Base-by-base conservation (phyloP, 1,140 invertebrate genomes). In the Harlomillsia oculata region DNA sequence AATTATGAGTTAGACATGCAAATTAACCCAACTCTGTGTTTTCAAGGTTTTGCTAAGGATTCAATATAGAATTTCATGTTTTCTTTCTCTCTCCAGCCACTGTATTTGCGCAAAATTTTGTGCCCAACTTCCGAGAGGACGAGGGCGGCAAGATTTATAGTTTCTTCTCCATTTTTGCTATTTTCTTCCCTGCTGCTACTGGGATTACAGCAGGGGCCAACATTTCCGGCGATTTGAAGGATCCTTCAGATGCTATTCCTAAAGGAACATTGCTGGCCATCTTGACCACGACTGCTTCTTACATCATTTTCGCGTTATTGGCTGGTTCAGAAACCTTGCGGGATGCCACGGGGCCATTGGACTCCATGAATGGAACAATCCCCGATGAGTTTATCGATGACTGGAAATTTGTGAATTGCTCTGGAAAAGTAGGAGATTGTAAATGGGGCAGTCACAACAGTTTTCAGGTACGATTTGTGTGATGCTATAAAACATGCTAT, bases 221-320 rank as follows among this genome's bases (percentile, higher is more conserved):
- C 70, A 97, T 98, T 67, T 95, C 90, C 41, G 94, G 93, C 29
- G 89, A 93, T 74, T 75, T 92, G 25, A 85, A 83, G 89, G 89
- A 97, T 77, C 90, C 93, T 1, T 85, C 85, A 74, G 79, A 76
- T 48, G 84, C 90, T 1, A 94, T 93, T 66, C 89, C 89, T 0
- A 72, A 89, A 72, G 92, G 93, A 56, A 96, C 92, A 0, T 72
- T 96, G 2, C 69, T 91, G 9, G 87, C 92, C 1, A 93, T 97
- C 59, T 48, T 86, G 0, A 72, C 95, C 6, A 92, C 89, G 2
- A 86, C 89, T 3, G 41, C 81, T 0, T 87, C 87, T 5, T 97
- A 97, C 68, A 62, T 96, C 5, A 2, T 84, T 9, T 89, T 94
- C 76, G 87, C 86, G 0, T 62, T 90, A 43, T 74, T 88, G 45